phyloP scores from a whole-genome alignment of 2,888 invertebrate genomes.

The Habrosyne pyritoides region DNA sequence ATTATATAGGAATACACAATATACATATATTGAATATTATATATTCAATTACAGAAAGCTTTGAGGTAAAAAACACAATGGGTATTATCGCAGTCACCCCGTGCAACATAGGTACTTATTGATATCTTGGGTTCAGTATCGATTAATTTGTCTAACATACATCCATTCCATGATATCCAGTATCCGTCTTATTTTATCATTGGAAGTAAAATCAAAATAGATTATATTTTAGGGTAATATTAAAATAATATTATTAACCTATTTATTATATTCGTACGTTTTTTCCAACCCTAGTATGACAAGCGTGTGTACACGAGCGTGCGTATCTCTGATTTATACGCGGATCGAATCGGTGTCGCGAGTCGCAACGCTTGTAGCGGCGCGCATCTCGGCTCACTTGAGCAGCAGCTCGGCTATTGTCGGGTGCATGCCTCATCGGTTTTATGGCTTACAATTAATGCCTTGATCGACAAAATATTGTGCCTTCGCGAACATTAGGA shows the following conservation, averaged over 20 bases:
- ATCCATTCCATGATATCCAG: no score
- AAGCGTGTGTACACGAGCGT: slow-evolving; percentile 64
- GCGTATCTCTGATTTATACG: slow-evolving; percentile 64
- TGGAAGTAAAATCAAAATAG: no score
- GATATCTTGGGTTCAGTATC: not conserved
- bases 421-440: slow-evolving; percentile 58
- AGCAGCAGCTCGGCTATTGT: no score
- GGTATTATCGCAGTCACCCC: not conserved
- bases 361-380: slow-evolving; percentile 60
- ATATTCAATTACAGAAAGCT: not conserved
- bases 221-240: no score
- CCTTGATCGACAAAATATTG: slow-evolving; percentile 63
- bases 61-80: not conserved
- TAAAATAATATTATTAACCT: no score
- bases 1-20: no score
- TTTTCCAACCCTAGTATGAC: slow-evolving; percentile 41
- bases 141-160: no score
- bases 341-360: slow-evolving; percentile 43
- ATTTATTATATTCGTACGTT: no score
- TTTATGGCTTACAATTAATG: slow-evolving; percentile 74
- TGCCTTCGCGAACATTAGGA: slow-evolving; percentile 41
- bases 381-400: slow-evolving; percentile 56
- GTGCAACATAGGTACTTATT: not conserved
- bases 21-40: no score
- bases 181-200: no score